A percentile compares a stretch with the other conserved stretches of the same genome.
These are phyloP conservation scores for Brachionichthys hirsutus DNA, from an alignment of 2,113 vertebrate genomes.

Conservation along the genomic window DNA sequence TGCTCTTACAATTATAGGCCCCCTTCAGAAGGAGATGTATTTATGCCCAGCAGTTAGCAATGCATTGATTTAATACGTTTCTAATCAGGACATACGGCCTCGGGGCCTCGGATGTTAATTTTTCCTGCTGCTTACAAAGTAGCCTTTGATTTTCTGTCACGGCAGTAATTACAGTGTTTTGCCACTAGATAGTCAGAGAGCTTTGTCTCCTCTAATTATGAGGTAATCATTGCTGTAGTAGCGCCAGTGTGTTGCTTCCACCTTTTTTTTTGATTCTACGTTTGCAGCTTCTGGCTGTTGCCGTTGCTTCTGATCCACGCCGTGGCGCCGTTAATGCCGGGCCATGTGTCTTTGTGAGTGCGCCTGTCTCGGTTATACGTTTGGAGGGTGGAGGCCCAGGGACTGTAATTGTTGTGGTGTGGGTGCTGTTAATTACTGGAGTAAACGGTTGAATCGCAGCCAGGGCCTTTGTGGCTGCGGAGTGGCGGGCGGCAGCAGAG, in stretches of 20 bases:
- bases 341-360: slow-evolving; percentile 11
- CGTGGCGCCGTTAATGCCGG: slow-evolving; percentile 84
- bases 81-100: slow-evolving; percentile 98
- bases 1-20: slow-evolving; percentile 72
- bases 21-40: slow-evolving; percentile 74
- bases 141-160: slow-evolving; percentile 99
- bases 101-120: slow-evolving; percentile 96
- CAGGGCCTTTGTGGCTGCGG: slow-evolving; percentile 93
- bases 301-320: slow-evolving; percentile 89
- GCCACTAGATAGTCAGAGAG: slow-evolving; percentile 93
- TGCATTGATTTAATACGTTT: slow-evolving; percentile 99
- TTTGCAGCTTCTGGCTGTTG: slow-evolving; percentile 88
- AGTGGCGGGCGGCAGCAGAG: slow-evolving; percentile 83
- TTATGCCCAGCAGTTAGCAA: slow-evolving; percentile 89
- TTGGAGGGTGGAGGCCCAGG: slow-evolving; percentile 67
- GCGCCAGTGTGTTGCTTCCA: slow-evolving; percentile 88
- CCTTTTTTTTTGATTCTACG: slow-evolving; percentile 80
- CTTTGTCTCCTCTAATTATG: slow-evolving; percentile 99
- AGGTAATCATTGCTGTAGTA: slow-evolving; percentile 96
- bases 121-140: slow-evolving; percentile 97
- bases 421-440: slow-evolving; percentile 99
- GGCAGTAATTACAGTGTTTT: slow-evolving; percentile 98
- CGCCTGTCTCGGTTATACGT: slow-evolving; percentile 26
- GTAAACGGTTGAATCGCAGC: slow-evolving; percentile 98
- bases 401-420: slow-evolving; percentile 98